phyloP scores from a whole-genome alignment of 2,113 vertebrate species.

The Entomyzon cyanotis region DNA sequence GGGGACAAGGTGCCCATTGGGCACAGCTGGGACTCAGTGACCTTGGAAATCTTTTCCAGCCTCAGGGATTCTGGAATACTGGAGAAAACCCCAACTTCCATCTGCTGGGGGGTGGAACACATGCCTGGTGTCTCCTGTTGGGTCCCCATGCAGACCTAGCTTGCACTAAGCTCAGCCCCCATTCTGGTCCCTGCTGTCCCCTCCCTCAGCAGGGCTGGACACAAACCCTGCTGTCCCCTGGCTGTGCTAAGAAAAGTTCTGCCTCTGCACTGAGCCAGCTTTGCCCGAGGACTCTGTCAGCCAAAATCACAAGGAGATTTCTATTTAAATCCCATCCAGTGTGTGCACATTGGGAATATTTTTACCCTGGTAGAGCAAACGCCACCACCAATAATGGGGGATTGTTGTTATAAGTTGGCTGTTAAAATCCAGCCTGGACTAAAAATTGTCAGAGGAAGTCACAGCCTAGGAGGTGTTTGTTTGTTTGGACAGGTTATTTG shows the following conservation, averaged over 20 bases:
- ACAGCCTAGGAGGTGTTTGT: constrained; percentile 14
- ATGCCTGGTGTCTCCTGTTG: neutral
- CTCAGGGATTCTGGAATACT: accelerated
- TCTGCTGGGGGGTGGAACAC: neutral
- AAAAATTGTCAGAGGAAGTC: constrained; percentile 16
- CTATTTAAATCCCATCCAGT: constrained; percentile 56
- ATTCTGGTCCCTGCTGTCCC: neutral
- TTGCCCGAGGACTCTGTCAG: constrained; percentile 43
- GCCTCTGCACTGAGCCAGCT: neutral
- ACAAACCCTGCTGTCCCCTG: neutral
- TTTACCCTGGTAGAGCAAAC: constrained; percentile 36
- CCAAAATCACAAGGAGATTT: constrained; percentile 62
- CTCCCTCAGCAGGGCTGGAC: neutral
- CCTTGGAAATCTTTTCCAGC: neutral
- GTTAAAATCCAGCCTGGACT: constrained; percentile 25
- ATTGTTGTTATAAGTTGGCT: constrained; percentile 12
- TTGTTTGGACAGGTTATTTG: constrained; percentile 60
- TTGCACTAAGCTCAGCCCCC: neutral
- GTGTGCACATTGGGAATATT: constrained; percentile 17
- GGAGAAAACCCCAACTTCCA: neutral
- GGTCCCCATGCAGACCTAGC: neutral
- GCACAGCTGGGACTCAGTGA: accelerated
- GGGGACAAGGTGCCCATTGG: neutral
- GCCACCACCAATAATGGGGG: constrained; percentile 31
- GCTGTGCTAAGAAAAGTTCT: constrained; percentile 37